Evolutionary conservation across 2,888 invertebrate genomes (phyloP), one percentile per base, ranked within the genome.

Genomic region (Julus scandinavius): DNA sequence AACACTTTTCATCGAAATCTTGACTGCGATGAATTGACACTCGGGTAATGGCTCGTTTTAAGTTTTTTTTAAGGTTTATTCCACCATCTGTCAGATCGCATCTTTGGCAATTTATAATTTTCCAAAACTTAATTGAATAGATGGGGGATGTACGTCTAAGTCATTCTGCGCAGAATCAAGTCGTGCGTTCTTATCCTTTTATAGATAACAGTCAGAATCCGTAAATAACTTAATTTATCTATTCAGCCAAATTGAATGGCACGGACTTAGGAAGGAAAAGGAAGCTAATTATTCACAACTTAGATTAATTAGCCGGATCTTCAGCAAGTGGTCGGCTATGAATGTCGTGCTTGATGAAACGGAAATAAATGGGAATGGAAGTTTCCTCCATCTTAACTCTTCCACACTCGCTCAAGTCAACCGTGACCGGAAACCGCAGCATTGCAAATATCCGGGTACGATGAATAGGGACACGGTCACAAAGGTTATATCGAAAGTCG

Each of bases 201-300:
- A 15, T 40, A 72, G 80, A 40, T 29, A 5, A 38, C 11, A 80
- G 38, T 80, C 80, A 80, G 38, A 80, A 80, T 38, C 80, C 80
- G 80, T 80, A 38, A 38, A 80, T 80, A 80, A 80, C 80, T 38
- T 40, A 80, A 80, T 80, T 80, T 80, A 80, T 80, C 80, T 80
- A 80, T 80, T 40, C 38, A 80, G 80, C 80, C 13, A 11, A 2
- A 15, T 13, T 80, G 80, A 80, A 80, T 80, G 80, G 15, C 4
- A 72, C 29, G 80, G 80, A 80, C 80, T 38, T 29, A 11, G 13
- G 29, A 80, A 29, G 80, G 80, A 80, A 80, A 80, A 29, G 80
- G 80, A 29, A 80, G 80, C 80, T 80, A 80, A 80, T 80, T 80
- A 80, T 80, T 80, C 80, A 80, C 80, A 80, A 80, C 80, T 80